Percentiles rank a stretch among this genome's conserved stretches.
phyloP scores from a whole-genome alignment of 2,797 vertebrate genomes.

The Sardinella longiceps region DNA sequence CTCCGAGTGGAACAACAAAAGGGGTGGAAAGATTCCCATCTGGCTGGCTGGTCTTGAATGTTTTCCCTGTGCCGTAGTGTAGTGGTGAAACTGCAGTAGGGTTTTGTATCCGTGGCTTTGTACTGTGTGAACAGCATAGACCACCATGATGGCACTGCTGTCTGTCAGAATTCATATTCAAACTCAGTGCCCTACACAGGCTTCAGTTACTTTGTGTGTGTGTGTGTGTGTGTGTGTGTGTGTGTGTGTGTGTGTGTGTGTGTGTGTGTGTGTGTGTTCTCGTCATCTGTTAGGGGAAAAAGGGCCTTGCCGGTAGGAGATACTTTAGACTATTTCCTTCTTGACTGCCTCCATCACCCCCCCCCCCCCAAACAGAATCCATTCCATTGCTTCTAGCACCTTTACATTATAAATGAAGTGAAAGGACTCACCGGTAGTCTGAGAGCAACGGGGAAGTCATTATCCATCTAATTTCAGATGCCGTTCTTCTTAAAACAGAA shows the following conservation, averaged over 20 bases:
- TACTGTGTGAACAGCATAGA: not conserved
- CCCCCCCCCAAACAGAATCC: constrained; percentile 21
- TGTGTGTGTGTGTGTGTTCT: not conserved
- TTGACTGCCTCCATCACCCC: constrained; percentile 19
- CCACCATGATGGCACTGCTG: not conserved
- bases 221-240: not conserved
- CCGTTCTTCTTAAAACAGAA: not conserved
- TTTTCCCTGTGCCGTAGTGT: not conserved
- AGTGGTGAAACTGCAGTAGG: not conserved
- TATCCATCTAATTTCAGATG: constrained; percentile 26
- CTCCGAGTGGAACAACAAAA: not conserved
- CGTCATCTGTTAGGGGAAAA: not conserved
- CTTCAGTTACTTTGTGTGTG: not conserved
- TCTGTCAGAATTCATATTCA: not conserved
- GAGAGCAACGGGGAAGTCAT: not conserved
- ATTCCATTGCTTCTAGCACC: constrained; percentile 16
- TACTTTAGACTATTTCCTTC: constrained; percentile 19
- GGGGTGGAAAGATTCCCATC: not conserved
- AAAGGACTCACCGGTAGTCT: constrained; percentile 23
- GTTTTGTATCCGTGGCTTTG: not conserved
- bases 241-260: not conserved
- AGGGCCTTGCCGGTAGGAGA: not conserved
- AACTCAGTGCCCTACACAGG: not conserved
- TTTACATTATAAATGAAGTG: constrained; percentile 39
- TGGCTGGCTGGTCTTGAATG: not conserved